Conservation (phyloP, 37 sponge, comb jelly and placozoan species). For the Diacarnus erythraeanus region DNA sequence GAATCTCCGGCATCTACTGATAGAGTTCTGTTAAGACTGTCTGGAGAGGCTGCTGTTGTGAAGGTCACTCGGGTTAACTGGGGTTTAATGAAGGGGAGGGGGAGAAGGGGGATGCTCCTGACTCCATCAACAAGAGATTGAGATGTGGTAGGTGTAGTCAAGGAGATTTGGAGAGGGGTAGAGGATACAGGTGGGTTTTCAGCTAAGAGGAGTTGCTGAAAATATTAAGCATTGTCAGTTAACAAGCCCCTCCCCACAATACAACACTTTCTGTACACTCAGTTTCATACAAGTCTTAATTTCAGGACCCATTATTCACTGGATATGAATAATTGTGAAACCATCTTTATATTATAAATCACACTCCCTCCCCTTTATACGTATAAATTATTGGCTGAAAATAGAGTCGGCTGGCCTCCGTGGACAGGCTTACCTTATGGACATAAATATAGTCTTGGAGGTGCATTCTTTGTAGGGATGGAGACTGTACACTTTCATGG, state of each 20-base stretch:
- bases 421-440: slow-evolving; percentile 40
- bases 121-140: neutral
- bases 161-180: slow-evolving; percentile 3
- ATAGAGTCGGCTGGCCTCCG: too few species aligned
- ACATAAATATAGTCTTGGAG: slow-evolving; percentile 70
- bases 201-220: slow-evolving; percentile 26
- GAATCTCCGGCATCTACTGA: neutral
- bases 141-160: slow-evolving; percentile 16
- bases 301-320: too few species aligned
- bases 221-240: too few species aligned
- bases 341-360: too few species aligned
- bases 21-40: neutral
- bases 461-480: slow-evolving; percentile 46
- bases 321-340: too few species aligned
- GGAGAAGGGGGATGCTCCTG: slow-evolving; percentile 27
- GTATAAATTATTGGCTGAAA: too few species aligned
- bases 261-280: too few species aligned
- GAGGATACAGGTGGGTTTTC: neutral
- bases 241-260: too few species aligned
- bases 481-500: slow-evolving; percentile 43
- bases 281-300: too few species aligned
- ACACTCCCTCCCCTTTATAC: too few species aligned
- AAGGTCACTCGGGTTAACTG: slow-evolving; percentile 33
- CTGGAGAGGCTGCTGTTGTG: slow-evolving; percentile 13
- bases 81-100: slow-evolving; percentile 45